Percentiles rank a stretch among this genome's conserved stretches.
Conservation (phyloP, 1,140 invertebrate species). For the Reticulitermes speratus region DNA sequence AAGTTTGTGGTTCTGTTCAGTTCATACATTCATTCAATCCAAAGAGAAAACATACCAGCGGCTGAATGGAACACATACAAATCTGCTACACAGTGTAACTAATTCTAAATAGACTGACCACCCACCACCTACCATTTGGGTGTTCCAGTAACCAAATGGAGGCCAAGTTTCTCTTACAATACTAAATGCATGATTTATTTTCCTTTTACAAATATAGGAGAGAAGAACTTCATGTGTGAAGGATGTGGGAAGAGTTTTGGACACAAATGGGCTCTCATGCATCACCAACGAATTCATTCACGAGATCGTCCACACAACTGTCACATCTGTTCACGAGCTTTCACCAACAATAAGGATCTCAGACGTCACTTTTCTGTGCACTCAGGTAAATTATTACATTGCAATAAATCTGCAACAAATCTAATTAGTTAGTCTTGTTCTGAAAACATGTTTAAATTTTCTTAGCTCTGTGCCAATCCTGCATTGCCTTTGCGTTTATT, state of each 20-base stretch:
- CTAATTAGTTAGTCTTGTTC: neutral
- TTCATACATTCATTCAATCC: too few relatives aligned
- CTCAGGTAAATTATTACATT: slow-evolving; percentile 45
- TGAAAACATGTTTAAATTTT: neutral
- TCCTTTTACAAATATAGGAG: slow-evolving; percentile 45
- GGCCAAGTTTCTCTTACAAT: too few relatives aligned
- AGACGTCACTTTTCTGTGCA: slow-evolving; percentile 54
- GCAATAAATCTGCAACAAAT: too few relatives aligned
- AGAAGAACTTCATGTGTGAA: slow-evolving; percentile 54
- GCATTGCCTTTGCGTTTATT: neutral
- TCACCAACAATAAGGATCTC: slow-evolving; percentile 57
- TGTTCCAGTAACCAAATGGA: too few relatives aligned
- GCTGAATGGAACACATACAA: too few relatives aligned
- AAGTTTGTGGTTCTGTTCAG: too few relatives aligned
- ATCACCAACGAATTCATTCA: slow-evolving; percentile 44
- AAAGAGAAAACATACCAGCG: too few relatives aligned
- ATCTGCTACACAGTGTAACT: too few relatives aligned
- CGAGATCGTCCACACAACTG: slow-evolving; percentile 50
- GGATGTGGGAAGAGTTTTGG: slow-evolving; percentile 57
- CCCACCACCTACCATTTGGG: too few relatives aligned
- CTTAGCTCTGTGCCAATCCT: neutral
- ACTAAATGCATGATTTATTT: too few relatives aligned
- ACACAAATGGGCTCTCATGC: slow-evolving; percentile 47
- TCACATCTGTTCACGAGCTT: slow-evolving; percentile 52
- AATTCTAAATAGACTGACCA: too few relatives aligned